Conservation (phyloP, 2,113 vertebrate species). For the Cololabis saira region DNA sequence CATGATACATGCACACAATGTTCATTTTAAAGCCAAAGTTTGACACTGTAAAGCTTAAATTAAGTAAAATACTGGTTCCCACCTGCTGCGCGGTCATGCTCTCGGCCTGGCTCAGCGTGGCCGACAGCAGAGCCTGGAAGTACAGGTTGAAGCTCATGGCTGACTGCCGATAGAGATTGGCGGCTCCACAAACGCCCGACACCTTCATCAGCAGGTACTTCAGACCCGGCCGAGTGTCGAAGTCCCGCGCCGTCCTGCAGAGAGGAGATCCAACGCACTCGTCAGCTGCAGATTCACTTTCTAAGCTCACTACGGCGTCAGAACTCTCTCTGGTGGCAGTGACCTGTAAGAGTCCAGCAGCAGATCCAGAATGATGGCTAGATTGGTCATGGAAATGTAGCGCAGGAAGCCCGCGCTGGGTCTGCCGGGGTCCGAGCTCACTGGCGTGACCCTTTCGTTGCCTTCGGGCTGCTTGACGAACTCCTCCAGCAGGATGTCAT, state of each 20-base stretch:
- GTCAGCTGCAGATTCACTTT: neutral
- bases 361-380: conserved; percentile 96
- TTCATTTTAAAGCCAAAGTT: no score
- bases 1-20: no score
- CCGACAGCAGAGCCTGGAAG: conserved; percentile 91
- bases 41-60: no score
- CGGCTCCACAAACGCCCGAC: conserved; percentile 92
- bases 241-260: conserved; percentile 90
- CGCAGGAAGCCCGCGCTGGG: conserved; percentile 91
- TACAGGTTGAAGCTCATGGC: conserved; percentile 98
- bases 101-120: conserved; percentile 90
- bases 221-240: conserved; percentile 93
- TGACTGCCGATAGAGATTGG: conserved; percentile 95
- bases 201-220: conserved; percentile 98
- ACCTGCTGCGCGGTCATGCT: conserved; percentile 88
- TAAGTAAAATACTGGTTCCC: neutral
- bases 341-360: conserved; percentile 92
- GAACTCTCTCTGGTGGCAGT: neutral
- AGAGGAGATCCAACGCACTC: neutral
- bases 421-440: conserved; percentile 82
- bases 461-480: conserved; percentile 89
- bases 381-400: conserved; percentile 97
- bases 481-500: conserved; percentile 94
- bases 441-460: conserved; percentile 79
- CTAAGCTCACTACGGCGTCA: no score